Evolutionary conservation across 2,113 vertebrate genomes (phyloP).

Genomic region (Abramis brama): DNA sequence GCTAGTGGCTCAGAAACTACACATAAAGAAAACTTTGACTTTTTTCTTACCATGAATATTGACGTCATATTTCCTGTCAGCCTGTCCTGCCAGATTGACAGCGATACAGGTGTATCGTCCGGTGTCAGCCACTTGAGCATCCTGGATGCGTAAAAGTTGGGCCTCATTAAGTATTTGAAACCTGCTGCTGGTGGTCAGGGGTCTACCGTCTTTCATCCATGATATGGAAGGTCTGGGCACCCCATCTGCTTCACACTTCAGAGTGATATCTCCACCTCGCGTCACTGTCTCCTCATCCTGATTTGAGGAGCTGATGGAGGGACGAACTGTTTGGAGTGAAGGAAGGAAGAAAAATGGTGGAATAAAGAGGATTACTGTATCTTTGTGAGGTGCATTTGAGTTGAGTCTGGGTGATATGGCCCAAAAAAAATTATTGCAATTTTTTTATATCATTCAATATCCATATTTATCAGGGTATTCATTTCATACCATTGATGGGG

Average conservation of each 20-base stretch:
- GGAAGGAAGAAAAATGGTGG: background rate
- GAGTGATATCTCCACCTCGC: slow-evolving; percentile 78
- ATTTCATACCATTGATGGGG: background rate
- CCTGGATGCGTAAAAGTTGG: slow-evolving; percentile 79
- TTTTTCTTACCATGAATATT: slow-evolving; percentile 85
- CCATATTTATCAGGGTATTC: background rate
- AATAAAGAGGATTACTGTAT: too few relatives aligned
- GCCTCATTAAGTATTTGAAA: slow-evolving; percentile 77
- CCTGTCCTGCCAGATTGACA: slow-evolving; percentile 87
- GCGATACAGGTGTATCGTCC: slow-evolving; percentile 92
- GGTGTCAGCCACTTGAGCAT: slow-evolving; percentile 80
- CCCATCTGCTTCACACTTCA: slow-evolving; percentile 85
- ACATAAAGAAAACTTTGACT: background rate
- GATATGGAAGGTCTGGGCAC: slow-evolving; percentile 81
- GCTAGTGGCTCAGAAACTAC: background rate
- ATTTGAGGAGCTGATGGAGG: slow-evolving; percentile 77
- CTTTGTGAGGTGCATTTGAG: too few relatives aligned
- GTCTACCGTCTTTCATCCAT: slow-evolving; percentile 91
- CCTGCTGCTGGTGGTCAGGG: slow-evolving; percentile 67
- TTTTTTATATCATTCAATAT: too few relatives aligned
- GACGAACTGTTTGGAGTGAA: slow-evolving; percentile 78
- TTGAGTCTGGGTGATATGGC: too few relatives aligned
- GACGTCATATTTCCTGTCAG: slow-evolving; percentile 87
- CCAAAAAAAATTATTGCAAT: too few relatives aligned
- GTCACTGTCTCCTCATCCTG: slow-evolving; percentile 74